Conservation (phyloP, 2,797 vertebrate species). For the Centropyge bicolor region DNA sequence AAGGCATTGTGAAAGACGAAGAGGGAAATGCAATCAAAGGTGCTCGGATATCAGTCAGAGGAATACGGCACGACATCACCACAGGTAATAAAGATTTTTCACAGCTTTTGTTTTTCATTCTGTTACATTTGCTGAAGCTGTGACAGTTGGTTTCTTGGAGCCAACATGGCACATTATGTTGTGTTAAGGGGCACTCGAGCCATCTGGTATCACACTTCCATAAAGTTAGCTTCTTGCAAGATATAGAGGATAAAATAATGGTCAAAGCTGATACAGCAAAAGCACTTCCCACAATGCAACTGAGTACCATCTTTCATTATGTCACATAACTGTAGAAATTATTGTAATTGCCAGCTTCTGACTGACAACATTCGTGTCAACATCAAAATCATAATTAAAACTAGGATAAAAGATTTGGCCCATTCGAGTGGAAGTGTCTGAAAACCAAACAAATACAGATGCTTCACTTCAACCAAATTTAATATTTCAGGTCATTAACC, state of each 20-base stretch:
- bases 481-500: background rate
- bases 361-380: background rate
- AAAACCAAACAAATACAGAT: background rate
- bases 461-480: background rate
- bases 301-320: background rate
- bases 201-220: background rate
- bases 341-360: background rate
- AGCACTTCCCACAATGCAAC: background rate
- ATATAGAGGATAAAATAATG: background rate
- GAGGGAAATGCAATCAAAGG: slow-evolving; percentile 91
- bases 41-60: slow-evolving; percentile 90
- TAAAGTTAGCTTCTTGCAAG: background rate
- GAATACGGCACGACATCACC: slow-evolving; percentile 91
- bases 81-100: slow-evolving; percentile 84
- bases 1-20: slow-evolving; percentile 92
- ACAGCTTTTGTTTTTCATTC: background rate
- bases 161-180: background rate
- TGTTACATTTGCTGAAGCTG: background rate
- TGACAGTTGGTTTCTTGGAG: background rate
- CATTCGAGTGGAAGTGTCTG: background rate
- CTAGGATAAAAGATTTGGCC: background rate
- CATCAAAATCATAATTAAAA: background rate
- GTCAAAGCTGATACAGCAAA: too few relatives aligned
- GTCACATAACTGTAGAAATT: background rate
- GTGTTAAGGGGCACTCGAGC: background rate